Base-by-base conservation (phyloP, 2,797 vertebrate species). In the Hypotaenidia okinawae region DNA sequence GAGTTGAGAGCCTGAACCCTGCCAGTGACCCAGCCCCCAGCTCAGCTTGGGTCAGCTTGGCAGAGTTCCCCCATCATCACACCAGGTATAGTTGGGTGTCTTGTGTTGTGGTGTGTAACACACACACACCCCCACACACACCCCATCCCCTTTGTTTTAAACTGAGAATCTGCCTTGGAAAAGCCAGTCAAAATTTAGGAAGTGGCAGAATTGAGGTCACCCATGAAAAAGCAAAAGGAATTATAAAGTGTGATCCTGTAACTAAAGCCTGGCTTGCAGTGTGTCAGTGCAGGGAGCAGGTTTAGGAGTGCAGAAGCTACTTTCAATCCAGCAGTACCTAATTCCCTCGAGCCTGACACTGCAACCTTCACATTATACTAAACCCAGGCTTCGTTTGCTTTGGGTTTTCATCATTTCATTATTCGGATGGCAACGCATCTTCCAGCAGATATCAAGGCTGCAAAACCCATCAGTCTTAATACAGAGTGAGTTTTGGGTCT, bases 211-310 rank as follows among this genome's bases (percentile, higher is more conserved):
- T 15, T 61, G 75, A 89, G 70, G 74, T 90, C 70, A 63, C 30
- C 11, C 0, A 0, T 52, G 45, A 49, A 51, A 91, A 67, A 51
- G 89, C 63, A 63, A 93, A 89, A 69, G 27, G 30, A 70, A 77
- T 79, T 92, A 95, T 93, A 90, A 90, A 15, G 33, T 83, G 47
- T 83, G 83, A 91, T 87, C 70, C 45, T 84, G 33, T 93, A 93
- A 88, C 95, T 95, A 92, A 92, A 91, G 70, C 41, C 89, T 83
- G 28, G 25, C 52, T 93, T 30, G 55, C 73, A 82, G 74, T 0
- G 17, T 49, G 73, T 54, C 75, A 80, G 51, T 33, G 69, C 61
- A 77, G 54, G 64, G 74, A 87, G 77, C 68, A 92, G 72, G 52
- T 87, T 69, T 73, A 73, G 52, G 63, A 81, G 33, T 54, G 25